Conservation (phyloP, 2,797 vertebrate species). For the Oryzias sinensis region DNA sequence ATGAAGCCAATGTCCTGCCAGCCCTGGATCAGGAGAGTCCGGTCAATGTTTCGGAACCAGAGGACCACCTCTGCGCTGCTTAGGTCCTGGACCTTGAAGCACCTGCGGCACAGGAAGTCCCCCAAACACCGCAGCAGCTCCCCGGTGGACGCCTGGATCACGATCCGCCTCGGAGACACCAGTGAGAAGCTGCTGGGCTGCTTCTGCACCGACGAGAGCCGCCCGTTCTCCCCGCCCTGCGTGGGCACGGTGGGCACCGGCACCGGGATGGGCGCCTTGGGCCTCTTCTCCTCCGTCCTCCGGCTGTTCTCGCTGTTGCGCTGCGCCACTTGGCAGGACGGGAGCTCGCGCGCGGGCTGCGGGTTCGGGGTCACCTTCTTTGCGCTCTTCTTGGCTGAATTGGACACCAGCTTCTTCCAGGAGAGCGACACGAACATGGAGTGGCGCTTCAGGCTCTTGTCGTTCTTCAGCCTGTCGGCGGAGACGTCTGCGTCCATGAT, state of each 20-base stretch:
- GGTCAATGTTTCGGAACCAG: conserved; percentile 96
- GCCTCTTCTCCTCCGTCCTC: conserved; percentile 83
- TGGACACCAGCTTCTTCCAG: conserved; percentile 87
- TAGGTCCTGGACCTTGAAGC: conserved; percentile 88
- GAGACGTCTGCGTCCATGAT: conserved; percentile 75
- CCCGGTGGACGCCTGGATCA: conserved; percentile 94
- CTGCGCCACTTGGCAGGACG: conserved; percentile 71
- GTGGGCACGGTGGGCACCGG: conserved; percentile 75
- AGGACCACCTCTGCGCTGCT: conserved; percentile 88
- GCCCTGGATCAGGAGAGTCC: conserved; percentile 93
- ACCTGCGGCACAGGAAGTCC: conserved; percentile 92
- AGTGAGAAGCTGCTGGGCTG: conserved; percentile 71
- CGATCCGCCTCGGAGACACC: conserved; percentile 84
- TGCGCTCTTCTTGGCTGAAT: conserved; percentile 85
- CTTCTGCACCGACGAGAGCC: conserved; percentile 66
- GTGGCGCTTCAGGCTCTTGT: conserved; percentile 87
- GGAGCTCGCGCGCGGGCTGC: conserved; percentile 41
- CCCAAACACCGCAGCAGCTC: conserved; percentile 94
- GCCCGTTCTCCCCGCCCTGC: conserved; percentile 49
- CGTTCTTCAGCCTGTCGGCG: conserved; percentile 72
- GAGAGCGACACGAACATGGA: conserved; percentile 89
- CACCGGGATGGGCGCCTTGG: conserved; percentile 77
- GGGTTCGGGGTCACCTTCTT: conserved; percentile 74
- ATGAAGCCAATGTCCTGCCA: conserved; percentile 99
- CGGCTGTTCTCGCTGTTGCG: conserved; percentile 73